A percentile compares a stretch with the other conserved stretches of the same genome.
phyloP scores from a whole-genome alignment of 2,113 vertebrate genomes.

The Corydoras sp. region DNA sequence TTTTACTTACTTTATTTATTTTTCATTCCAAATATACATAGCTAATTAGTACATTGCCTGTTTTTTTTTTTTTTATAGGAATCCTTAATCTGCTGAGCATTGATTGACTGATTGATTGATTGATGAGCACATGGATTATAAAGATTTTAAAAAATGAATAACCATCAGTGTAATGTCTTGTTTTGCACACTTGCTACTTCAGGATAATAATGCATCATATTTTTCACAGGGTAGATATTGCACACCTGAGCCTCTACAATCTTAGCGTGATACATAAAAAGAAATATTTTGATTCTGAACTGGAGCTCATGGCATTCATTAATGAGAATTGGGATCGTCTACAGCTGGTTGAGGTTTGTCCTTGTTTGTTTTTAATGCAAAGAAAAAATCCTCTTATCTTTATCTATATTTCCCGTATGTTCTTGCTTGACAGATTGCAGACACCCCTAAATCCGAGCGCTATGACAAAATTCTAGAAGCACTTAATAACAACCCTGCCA shows the following conservation, averaged over 20 bases:
- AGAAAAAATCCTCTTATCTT: neutral
- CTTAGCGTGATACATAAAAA: constrained; percentile 98
- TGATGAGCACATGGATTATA: too few relatives aligned
- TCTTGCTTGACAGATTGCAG: constrained; percentile 71
- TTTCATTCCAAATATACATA: too few relatives aligned
- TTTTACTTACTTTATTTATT: too few relatives aligned
- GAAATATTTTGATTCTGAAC: constrained; percentile 97
- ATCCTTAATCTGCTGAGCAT: too few relatives aligned
- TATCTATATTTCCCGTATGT: neutral
- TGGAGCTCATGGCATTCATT: constrained; percentile 93
- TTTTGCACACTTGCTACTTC: too few relatives aligned
- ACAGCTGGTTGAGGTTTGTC: constrained; percentile 84
- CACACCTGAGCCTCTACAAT: constrained; percentile 97
- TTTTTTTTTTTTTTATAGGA: too few relatives aligned
- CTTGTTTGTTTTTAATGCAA: neutral
- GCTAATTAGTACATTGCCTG: too few relatives aligned
- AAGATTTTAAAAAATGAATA: too few relatives aligned
- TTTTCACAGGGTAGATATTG: constrained; percentile 84
- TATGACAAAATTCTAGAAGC: constrained; percentile 86
- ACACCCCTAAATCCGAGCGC: constrained; percentile 82
- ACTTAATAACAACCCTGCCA: constrained; percentile 89
- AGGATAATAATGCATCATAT: neutral
- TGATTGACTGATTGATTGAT: too few relatives aligned
- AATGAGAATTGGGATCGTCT: constrained; percentile 96
- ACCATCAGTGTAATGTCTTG: too few relatives aligned